These are phyloP conservation scores for Drosophila ambigua DNA, from an alignment of 1,140 invertebrate genomes.

Conservation along the genomic window DNA sequence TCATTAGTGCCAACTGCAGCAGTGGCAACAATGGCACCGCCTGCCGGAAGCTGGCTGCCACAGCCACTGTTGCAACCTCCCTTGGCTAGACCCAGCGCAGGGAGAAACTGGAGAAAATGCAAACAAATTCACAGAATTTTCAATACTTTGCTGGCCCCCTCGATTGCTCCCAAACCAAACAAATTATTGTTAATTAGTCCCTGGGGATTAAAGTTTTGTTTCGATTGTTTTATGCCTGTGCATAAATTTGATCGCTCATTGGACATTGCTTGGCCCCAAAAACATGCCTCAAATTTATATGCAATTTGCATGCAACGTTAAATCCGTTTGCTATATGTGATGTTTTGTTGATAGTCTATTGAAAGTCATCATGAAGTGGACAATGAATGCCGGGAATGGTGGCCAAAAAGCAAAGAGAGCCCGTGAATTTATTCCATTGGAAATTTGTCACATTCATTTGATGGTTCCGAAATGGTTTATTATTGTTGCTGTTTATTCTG, in stretches of 20 bases:
- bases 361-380: constrained; percentile 10
- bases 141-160: background rate
- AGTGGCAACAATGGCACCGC: constrained; percentile 11
- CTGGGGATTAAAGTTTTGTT: constrained; percentile 13
- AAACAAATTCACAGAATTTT: constrained; percentile 4
- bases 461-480: background rate
- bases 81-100: constrained; percentile 15
- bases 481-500: background rate
- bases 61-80: constrained; percentile 10
- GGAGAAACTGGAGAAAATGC: constrained; percentile 11
- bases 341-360: constrained; percentile 1
- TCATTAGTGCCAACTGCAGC: constrained; percentile 71
- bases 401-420: background rate
- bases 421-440: background rate
- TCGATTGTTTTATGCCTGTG: constrained; percentile 15
- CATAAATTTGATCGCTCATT: constrained; percentile 22
- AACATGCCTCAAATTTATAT: constrained; percentile 23
- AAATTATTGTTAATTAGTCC: constrained; percentile 61
- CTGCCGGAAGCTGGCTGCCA: background rate
- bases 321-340: background rate
- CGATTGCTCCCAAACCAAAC: constrained; percentile 20
- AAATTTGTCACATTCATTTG: background rate
- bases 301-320: constrained; percentile 42
- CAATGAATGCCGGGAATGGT: constrained; percentile 5
- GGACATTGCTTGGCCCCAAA: background rate